These are phyloP conservation scores for Diabrotica balteata DNA, from an alignment of 2,888 invertebrate species.

Conservation along the genomic window DNA sequence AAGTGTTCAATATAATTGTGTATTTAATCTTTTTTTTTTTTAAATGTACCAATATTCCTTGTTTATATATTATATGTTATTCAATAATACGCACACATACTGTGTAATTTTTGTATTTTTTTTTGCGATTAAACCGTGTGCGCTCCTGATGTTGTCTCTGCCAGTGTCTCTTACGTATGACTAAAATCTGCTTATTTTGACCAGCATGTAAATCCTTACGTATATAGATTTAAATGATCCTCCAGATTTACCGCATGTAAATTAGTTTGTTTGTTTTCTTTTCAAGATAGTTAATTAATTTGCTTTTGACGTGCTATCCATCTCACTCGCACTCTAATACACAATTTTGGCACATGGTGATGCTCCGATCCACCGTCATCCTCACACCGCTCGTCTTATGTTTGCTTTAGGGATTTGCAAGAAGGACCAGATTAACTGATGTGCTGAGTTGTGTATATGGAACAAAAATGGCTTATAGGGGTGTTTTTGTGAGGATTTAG, in stretches of 20 bases:
- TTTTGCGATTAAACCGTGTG: background rate
- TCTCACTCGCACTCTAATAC: background rate
- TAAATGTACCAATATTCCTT: no score
- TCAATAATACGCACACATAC: background rate
- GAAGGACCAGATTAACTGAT: constrained; percentile 3
- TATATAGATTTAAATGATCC: constrained; percentile 36
- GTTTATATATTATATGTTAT: no score
- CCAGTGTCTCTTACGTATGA: background rate
- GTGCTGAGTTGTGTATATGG: background rate
- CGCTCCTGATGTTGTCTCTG: background rate
- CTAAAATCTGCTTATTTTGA: constrained; percentile 23
- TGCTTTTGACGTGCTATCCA: constrained; percentile 15
- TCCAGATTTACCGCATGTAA: constrained; percentile 31
- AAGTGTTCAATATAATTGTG: no score
- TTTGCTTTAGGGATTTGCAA: constrained; percentile 14
- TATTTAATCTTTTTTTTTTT: no score
- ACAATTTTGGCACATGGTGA: constrained; percentile 4
- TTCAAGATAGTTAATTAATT: constrained; percentile 32
- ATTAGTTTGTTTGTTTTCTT: constrained; percentile 40
- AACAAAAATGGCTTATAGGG: constrained; percentile 6
- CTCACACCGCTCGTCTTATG: constrained; percentile 6
- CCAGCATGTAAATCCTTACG: constrained; percentile 29
- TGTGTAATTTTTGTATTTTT: background rate
- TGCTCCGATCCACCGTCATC: background rate
- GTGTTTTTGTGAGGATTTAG: constrained; percentile 16